Base-by-base conservation (phyloP, 2,888 invertebrate genomes). In the Plutella xylostella region DNA sequence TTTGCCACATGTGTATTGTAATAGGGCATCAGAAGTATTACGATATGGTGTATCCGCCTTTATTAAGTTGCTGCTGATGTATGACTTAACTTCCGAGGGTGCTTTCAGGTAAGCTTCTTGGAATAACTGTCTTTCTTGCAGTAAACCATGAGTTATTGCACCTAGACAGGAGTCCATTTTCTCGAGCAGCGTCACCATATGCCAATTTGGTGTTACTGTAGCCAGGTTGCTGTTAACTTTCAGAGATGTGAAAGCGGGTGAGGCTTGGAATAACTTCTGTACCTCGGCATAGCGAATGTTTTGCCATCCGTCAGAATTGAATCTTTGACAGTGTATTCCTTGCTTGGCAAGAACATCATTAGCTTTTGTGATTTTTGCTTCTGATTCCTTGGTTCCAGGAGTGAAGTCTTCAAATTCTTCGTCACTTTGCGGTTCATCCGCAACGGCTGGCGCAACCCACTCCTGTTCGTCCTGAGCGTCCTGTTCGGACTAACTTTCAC, bases 191-290 rank as follows among this genome's bases (percentile, higher is more conserved):
- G 30, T 12, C 4, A 35, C 34, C 14, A 31, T 4, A 2, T 30
- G 33, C 42, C 42, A 42, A 4, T 12, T 7, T 4, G 34, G 44
- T n/a, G 44, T 44, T 4, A 30, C 30, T 19, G 19, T 25, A 2
- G 39, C 44, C 1, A 44, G 22, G 20, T 31, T 22, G 30, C 21
- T 45, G 17, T 45, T 45, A 15, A 45, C 33, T 20, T 45, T 31
- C 15, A 45, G 31, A 11, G n/a, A 15, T 12, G 39, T 31, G 21
- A 45, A 45, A 14, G 35, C 39, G 4, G 45, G 45, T 11, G 39
- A 33, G 11, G 45, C 45, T 4, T 45, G 45, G 19, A 45, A 45
- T 15, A 31, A 14, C 19, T 45, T 39, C 17, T 45, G 39, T 7
- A 45, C 45, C 7, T 45, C 40, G 5, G 21, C 4, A 15, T 45